Conservation (phyloP, 1,140 invertebrate genomes). For the Brachionus paranguensis region DNA sequence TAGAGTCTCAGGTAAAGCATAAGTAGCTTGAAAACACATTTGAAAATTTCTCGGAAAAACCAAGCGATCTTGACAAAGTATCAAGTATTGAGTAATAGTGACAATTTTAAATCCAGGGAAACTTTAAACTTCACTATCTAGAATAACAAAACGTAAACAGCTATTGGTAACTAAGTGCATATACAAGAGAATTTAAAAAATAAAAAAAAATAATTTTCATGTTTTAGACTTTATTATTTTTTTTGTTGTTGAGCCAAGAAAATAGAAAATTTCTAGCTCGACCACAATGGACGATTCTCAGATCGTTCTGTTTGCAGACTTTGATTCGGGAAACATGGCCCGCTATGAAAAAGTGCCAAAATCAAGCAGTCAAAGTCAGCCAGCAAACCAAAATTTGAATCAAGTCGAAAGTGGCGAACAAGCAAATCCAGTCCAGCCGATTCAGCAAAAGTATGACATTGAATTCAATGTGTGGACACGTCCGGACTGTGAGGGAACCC, state of each 20-base stretch:
- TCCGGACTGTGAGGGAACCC: conserved; percentile 77
- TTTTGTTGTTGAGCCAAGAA: neutral
- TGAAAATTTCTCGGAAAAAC: neutral
- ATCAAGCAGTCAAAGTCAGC: conserved; percentile 41
- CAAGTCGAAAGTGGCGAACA: conserved; percentile 35
- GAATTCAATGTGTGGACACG: conserved; percentile 85
- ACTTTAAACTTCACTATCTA: neutral
- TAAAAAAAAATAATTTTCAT: neutral
- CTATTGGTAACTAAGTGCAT: conserved; percentile 31
- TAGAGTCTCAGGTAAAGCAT: neutral
- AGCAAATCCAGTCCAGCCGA: conserved; percentile 43
- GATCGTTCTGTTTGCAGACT: conserved; percentile 63
- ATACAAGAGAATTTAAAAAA: neutral
- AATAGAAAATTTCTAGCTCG: neutral
- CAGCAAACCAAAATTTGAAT: neutral
- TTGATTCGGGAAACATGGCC: conserved; percentile 79
- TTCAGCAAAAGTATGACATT: conserved; percentile 61
- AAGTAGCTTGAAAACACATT: neutral
- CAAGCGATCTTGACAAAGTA: neutral
- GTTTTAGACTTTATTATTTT: neutral
- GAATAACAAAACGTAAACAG: neutral
- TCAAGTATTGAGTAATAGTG: neutral
- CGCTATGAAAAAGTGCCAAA: conserved; percentile 61
- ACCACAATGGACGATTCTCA: conserved; percentile 23
- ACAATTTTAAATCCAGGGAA: neutral